A percentile compares a stretch with the other conserved stretches of the same genome.
These are phyloP conservation scores for Holothuria scabra DNA, from an alignment of 53 echinoderm and acorn worm species.

Conservation along the genomic window DNA sequence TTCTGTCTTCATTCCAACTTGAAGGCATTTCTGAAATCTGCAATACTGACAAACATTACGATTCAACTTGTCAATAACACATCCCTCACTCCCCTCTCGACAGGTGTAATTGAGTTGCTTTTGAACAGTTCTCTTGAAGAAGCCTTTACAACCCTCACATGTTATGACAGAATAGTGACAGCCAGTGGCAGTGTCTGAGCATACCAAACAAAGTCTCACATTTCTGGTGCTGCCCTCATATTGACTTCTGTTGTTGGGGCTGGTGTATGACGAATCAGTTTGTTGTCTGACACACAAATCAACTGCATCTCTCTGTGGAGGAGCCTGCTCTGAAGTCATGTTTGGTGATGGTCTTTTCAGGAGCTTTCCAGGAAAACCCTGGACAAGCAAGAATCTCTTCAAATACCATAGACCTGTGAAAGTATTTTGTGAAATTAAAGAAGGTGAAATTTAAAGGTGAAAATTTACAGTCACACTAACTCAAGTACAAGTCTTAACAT, in stretches of 20 bases:
- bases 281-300: no score
- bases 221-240: background rate
- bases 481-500: no score
- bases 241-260: background rate
- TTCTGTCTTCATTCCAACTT: constrained; percentile 80
- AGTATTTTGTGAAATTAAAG: no score
- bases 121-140: constrained; percentile 88
- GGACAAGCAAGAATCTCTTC: no score
- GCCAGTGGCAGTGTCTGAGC: constrained; percentile 75
- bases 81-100: constrained; percentile 52
- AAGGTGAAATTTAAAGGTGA: no score
- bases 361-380: no score
- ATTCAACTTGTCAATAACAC: constrained; percentile 66
- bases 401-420: no score
- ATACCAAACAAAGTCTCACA: constrained; percentile 61
- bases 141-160: constrained; percentile 87
- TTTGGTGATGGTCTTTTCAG: no score
- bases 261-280: no score
- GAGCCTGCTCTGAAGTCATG: no score
- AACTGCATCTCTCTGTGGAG: no score
- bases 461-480: no score
- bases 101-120: constrained; percentile 82
- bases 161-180: constrained; percentile 78
- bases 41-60: constrained; percentile 79
- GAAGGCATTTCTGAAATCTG: constrained; percentile 81